A percentile compares a stretch with the other conserved stretches of the same genome.
These are phyloP conservation scores for Melanargia galathea DNA, from an alignment of 2,888 invertebrate genomes.

Conservation along the genomic window DNA sequence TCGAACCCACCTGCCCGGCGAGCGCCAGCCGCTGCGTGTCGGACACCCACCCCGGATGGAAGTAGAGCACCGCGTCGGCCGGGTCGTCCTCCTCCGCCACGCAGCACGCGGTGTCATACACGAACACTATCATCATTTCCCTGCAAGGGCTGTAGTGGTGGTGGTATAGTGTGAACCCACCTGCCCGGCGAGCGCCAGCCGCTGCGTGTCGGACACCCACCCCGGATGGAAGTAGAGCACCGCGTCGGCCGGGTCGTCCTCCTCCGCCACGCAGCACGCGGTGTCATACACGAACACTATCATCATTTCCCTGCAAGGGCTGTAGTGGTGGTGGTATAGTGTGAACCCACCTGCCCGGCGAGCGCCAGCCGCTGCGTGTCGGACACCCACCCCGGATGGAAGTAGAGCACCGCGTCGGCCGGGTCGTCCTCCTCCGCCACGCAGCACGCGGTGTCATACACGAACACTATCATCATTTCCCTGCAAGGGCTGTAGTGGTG, in stretches of 20 bases:
- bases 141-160: no score
- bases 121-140: no score
- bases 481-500: conserved; percentile 74
- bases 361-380: conserved; percentile 92
- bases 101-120: no score
- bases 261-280: conserved; percentile 89
- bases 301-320: conserved; percentile 4
- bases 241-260: conserved; percentile 94
- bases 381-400: conserved; percentile 95
- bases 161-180: conserved; percentile 87
- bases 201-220: conserved; percentile 93
- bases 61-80: conserved; percentile 94
- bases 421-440: conserved; percentile 94
- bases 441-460: conserved; percentile 82
- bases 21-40: conserved; percentile 92
- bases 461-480: conserved; percentile 9
- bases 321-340: neutral
- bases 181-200: conserved; percentile 92
- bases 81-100: conserved; percentile 94
- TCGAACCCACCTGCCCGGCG: conserved; percentile 88
- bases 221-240: conserved; percentile 96
- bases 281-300: conserved; percentile 43
- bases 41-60: conserved; percentile 95
- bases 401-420: conserved; percentile 94
- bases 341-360: conserved; percentile 84